Evolutionary conservation across 2,113 vertebrate genomes (phyloP).

Genomic region (Oryzias melastigma): DNA sequence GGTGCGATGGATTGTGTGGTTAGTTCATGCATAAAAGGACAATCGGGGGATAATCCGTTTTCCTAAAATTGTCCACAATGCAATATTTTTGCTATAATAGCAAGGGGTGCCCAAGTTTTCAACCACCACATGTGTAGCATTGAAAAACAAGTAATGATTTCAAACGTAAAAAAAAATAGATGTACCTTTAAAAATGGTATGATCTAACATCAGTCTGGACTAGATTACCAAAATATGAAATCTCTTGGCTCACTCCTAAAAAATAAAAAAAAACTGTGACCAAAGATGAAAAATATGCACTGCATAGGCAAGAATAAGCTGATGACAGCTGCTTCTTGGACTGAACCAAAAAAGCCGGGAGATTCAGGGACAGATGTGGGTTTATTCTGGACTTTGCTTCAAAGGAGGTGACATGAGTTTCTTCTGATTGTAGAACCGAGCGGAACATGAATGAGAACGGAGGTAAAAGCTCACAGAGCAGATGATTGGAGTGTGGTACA

Average conservation of each 20-base stretch:
- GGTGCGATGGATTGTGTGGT: neutral
- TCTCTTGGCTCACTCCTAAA: conserved; percentile 34
- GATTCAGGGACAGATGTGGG: conserved; percentile 8
- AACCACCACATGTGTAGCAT: neutral
- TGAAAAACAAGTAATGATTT: neutral
- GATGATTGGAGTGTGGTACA: conserved; percentile 57
- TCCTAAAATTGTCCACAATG: neutral
- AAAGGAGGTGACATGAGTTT: conserved; percentile 24
- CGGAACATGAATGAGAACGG: conserved; percentile 52
- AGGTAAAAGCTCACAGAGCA: conserved; percentile 44
- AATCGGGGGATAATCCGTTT: neutral
- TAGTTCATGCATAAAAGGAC: conserved; percentile 6
- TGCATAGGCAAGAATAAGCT: conserved; percentile 67
- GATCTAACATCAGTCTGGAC: conserved; percentile 21
- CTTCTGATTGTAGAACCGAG: conserved; percentile 52
- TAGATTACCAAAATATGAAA: conserved; percentile 33
- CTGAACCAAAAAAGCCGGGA: conserved; percentile 29
- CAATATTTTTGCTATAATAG: neutral
- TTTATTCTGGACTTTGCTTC: conserved; percentile 46
- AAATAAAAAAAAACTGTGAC: conserved; percentile 14
- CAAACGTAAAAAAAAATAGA: neutral
- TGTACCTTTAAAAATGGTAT: conserved; percentile 1
- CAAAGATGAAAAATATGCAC: conserved; percentile 59
- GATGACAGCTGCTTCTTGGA: conserved; percentile 47
- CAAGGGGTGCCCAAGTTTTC: neutral